Evolutionary conservation across 2,113 vertebrate genomes (phyloP).

Genomic region (Gasterosteus nipponicus): DNA sequence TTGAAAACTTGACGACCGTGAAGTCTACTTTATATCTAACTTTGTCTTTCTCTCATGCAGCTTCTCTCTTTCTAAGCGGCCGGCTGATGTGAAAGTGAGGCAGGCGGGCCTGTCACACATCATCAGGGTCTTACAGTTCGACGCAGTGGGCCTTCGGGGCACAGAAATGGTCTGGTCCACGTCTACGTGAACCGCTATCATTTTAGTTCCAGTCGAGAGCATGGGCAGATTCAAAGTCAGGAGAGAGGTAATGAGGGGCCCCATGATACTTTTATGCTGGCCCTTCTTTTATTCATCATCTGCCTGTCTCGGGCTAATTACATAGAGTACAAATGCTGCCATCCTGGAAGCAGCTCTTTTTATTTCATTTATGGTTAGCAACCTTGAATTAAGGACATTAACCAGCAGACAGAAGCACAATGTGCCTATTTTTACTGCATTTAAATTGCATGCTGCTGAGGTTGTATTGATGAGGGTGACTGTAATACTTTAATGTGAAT

Average conservation of each 20-base stretch:
- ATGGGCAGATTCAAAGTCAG: conserved; percentile 19
- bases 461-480: not conserved
- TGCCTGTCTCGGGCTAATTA: conserved; percentile 51
- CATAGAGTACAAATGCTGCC: conserved; percentile 12
- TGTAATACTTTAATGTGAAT: conserved; percentile 11
- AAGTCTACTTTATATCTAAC: not conserved
- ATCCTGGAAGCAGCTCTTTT: conserved; percentile 24
- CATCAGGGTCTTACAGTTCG: conserved; percentile 36
- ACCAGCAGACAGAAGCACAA: not conserved
- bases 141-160: conserved; percentile 35
- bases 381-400: conserved; percentile 26
- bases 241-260: conserved; percentile 41
- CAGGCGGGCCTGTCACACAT: conserved; percentile 46
- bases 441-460: conserved; percentile 12
- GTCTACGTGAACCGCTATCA: conserved; percentile 18
- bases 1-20: conserved; percentile 2
- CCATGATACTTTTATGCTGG: conserved; percentile 23
- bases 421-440: conserved; percentile 23
- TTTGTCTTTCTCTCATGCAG: not conserved
- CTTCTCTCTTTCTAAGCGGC: conserved; percentile 33
- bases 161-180: conserved; percentile 37
- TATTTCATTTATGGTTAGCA: conserved; percentile 15
- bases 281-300: conserved; percentile 54
- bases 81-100: conserved; percentile 51
- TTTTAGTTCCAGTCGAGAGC: conserved; percentile 10